These are phyloP conservation scores for Fulmarus glacialis DNA, from an alignment of 2,113 vertebrate species.

Conservation along the genomic window DNA sequence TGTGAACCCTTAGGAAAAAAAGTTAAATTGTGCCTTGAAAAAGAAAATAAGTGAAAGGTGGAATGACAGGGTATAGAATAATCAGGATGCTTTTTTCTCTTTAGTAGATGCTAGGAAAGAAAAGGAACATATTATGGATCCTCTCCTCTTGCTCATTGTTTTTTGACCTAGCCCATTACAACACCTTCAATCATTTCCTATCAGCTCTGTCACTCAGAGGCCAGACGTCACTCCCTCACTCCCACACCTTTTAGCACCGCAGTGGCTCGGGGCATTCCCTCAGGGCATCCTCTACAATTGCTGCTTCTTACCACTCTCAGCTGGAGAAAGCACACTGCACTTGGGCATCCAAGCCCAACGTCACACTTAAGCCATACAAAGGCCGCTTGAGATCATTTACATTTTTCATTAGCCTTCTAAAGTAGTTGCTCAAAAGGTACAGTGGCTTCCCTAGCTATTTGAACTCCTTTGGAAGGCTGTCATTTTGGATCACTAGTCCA, in stretches of 20 bases:
- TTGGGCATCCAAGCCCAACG: not conserved
- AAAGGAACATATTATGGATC: not conserved
- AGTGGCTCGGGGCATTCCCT: not conserved
- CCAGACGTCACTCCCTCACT: not conserved
- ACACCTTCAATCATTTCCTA: not conserved
- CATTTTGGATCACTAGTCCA: not conserved
- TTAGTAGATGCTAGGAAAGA: not conserved
- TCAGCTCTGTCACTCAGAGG: not conserved
- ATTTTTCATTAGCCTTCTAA: constrained; percentile 1
- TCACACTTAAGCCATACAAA: not conserved
- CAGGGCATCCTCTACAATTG: not conserved
- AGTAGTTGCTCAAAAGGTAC: not conserved
- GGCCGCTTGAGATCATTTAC: not conserved
- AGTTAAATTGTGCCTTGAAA: not conserved
- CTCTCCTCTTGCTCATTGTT: not conserved
- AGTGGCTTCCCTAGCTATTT: not conserved
- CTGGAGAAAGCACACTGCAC: not conserved
- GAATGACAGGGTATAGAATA: not conserved
- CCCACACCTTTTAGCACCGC: not conserved
- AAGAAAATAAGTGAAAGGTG: not conserved
- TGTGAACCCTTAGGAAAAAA: constrained; percentile 36
- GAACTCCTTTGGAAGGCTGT: not conserved
- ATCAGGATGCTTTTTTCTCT: not conserved
- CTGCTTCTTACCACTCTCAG: not conserved
- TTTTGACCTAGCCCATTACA: not conserved